phyloP scores from a whole-genome alignment of 2,797 vertebrate species.

The Apodemus agrarius region DNA sequence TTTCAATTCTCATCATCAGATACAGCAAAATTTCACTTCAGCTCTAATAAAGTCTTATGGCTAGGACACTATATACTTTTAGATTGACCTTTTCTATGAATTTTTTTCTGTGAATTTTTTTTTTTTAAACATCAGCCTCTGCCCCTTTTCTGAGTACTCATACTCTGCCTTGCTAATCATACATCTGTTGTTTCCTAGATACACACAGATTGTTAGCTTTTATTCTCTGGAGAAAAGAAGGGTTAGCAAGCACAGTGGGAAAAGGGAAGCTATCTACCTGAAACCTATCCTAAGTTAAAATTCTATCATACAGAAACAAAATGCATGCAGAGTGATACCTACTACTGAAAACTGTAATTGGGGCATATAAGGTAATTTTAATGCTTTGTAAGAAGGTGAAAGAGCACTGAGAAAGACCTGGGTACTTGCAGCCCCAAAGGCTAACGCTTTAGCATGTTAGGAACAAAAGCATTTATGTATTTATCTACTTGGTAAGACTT shows the following conservation, averaged over 20 bases:
- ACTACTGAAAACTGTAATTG: neutral
- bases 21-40: conserved; percentile 52
- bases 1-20: neutral
- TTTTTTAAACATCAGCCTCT: neutral
- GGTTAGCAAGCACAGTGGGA: conserved; percentile 34
- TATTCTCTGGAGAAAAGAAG: conserved; percentile 51
- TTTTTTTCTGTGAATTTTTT: neutral
- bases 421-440: neutral
- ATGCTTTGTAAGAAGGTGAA: conserved; percentile 12
- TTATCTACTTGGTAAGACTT: neutral
- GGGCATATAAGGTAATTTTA: neutral
- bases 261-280: neutral
- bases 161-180: conserved; percentile 33
- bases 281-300: conserved; percentile 42
- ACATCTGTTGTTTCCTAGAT: conserved; percentile 34
- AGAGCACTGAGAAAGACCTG: conserved; percentile 54
- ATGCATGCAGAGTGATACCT: neutral
- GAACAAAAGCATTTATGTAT: conserved; percentile 24
- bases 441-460: neutral
- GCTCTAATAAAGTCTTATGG: conserved; percentile 10
- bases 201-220: conserved; percentile 44
- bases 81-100: conserved; percentile 29
- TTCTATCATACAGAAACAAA: conserved; percentile 48
- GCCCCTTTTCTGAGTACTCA: neutral
- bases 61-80: conserved; percentile 4